These are phyloP conservation scores for Pandemis heparana DNA, from an alignment of 2,888 invertebrate species.

Conservation along the genomic window DNA sequence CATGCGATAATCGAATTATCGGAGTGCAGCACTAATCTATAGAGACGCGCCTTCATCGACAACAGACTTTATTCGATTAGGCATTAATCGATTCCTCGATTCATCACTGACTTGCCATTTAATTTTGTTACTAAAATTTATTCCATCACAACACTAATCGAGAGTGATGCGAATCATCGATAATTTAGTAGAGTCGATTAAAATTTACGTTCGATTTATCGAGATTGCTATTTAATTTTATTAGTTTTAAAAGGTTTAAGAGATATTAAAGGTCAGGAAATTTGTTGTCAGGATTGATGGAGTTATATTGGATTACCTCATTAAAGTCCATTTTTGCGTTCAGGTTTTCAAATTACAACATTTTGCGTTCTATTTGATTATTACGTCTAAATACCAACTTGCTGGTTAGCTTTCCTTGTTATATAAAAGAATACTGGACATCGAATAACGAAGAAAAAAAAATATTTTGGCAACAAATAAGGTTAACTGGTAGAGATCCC, in stretches of 20 bases:
- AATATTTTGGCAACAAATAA: too few species aligned
- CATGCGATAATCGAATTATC: conserved; percentile 28
- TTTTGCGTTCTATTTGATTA: not conserved
- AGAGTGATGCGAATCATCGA: conserved; percentile 22
- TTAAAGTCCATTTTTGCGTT: conserved; percentile 1
- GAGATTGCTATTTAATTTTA: conserved; percentile 18
- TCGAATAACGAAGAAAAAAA: too few species aligned
- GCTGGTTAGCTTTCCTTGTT: too few species aligned
- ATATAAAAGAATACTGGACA: too few species aligned
- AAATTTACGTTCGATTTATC: conserved; percentile 7
- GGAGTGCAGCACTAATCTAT: conserved; percentile 14
- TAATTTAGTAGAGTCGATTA: conserved; percentile 20
- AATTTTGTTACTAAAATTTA: conserved; percentile 24
- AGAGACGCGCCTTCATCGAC: conserved; percentile 20
- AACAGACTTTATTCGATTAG: conserved; percentile 14
- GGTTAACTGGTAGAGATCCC: too few species aligned
- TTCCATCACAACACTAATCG: conserved; percentile 31
- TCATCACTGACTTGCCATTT: conserved; percentile 7
- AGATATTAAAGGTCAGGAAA: conserved; percentile 11
- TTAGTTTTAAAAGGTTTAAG: conserved; percentile 25
- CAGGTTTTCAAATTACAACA: not conserved
- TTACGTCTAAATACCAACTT: too few species aligned
- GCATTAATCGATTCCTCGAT: not conserved
- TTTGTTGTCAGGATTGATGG: conserved; percentile 2
- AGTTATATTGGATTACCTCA: conserved; percentile 23